Evolutionary conservation across 2,797 vertebrate species (phyloP).

Genomic region (Cheracebus regulus): DNA sequence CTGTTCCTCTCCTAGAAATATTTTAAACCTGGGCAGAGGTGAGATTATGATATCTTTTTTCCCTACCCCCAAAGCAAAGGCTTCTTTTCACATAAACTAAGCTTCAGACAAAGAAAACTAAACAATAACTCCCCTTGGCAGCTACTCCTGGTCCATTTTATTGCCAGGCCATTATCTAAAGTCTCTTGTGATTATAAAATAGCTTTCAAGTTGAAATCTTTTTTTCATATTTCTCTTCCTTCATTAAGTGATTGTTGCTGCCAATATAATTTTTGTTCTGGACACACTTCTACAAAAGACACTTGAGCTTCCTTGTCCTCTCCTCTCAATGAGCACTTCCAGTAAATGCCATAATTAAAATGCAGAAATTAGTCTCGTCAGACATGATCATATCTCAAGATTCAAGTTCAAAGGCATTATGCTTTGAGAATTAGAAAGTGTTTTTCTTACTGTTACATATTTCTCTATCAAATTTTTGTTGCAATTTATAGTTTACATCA

Average conservation of each 20-base stretch:
- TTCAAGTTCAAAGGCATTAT: slow-evolving; percentile 25
- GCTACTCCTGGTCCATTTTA: not conserved
- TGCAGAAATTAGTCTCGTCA: slow-evolving; percentile 37
- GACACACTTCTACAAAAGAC: not conserved
- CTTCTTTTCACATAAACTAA: not conserved
- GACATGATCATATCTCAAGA: slow-evolving; percentile 35
- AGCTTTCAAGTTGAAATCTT: not conserved
- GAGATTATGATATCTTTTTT: not conserved
- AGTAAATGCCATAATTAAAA: slow-evolving; percentile 62
- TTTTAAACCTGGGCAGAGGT: not conserved
- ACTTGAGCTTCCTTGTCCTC: not conserved
- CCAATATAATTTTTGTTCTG: slow-evolving; percentile 46
- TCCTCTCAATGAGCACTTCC: slow-evolving; percentile 27
- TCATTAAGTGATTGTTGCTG: slow-evolving; percentile 33
- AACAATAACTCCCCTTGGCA: not conserved
- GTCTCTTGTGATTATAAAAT: not conserved
- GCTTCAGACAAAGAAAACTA: not conserved
- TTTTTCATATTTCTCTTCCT: slow-evolving; percentile 16
- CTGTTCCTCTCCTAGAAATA: not conserved
- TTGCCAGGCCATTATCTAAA: not conserved
- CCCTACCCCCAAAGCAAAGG: not conserved
- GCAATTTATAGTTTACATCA: not conserved
- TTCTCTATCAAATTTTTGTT: not conserved
- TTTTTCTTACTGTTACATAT: not conserved
- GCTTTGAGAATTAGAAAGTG: slow-evolving; percentile 38